Conservation (phyloP, 2,113 vertebrate species). For the Hyaena hyaena region DNA sequence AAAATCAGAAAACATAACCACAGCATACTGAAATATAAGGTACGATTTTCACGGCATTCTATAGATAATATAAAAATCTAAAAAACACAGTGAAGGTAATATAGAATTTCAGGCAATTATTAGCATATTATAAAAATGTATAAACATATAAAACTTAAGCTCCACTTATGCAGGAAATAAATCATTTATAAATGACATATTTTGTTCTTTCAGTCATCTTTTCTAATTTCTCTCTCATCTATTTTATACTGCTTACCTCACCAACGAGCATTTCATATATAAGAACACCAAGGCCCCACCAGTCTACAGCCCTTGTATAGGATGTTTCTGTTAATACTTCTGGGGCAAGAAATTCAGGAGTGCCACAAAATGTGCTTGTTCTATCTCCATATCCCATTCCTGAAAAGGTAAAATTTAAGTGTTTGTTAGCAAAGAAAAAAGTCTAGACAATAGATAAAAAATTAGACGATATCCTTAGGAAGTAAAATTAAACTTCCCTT, state of each 20-base stretch:
- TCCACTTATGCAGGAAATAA: background rate
- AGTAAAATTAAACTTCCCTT: slow-evolving; percentile 57
- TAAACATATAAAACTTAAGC: slow-evolving; percentile 38
- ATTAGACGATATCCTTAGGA: background rate
- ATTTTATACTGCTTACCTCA: slow-evolving; percentile 90
- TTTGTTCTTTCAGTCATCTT: slow-evolving; percentile 30
- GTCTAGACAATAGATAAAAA: background rate
- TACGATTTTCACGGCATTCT: slow-evolving; percentile 44
- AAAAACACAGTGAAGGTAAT: background rate
- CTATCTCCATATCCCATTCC: slow-evolving; percentile 99
- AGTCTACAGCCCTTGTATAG: slow-evolving; percentile 98
- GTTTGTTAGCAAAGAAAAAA: slow-evolving; percentile 40
- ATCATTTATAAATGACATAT: slow-evolving; percentile 7
- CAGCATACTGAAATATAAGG: background rate
- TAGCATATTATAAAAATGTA: slow-evolving; percentile 15
- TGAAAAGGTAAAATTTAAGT: slow-evolving; percentile 80
- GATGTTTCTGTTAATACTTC: slow-evolving; percentile 99
- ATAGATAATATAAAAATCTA: slow-evolving; percentile 30
- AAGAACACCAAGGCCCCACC: slow-evolving; percentile 99
- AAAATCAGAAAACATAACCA: slow-evolving; percentile 22
- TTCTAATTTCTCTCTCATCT: background rate
- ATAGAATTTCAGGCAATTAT: background rate
- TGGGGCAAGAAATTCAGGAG: slow-evolving; percentile 98
- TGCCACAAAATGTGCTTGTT: slow-evolving; percentile 99
- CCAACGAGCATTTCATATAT: slow-evolving; percentile 99